Conservation (phyloP, 2,888 invertebrate species). For the Micoletzkya japonica region DNA sequence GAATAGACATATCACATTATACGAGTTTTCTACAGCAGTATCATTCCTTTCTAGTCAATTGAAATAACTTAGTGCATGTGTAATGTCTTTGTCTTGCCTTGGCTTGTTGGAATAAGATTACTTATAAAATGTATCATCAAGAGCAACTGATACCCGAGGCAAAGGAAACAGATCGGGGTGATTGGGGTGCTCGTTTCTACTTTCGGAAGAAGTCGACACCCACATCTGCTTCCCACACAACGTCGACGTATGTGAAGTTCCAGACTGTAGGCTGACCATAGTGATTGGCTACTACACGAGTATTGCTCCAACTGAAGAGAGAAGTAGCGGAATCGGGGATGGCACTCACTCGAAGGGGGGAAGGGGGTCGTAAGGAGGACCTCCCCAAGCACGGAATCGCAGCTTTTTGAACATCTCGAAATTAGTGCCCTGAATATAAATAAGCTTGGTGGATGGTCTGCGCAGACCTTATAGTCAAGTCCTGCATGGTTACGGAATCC, state of each 20-base stretch:
- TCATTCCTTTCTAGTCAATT: no score
- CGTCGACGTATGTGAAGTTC: constrained; percentile 72
- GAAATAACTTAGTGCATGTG: no score
- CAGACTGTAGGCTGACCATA: constrained; percentile 78
- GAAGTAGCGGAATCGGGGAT: background rate
- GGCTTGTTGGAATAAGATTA: no score
- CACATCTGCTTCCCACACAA: constrained; percentile 52
- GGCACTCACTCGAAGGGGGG: constrained; percentile 73
- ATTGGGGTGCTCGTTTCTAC: constrained; percentile 2
- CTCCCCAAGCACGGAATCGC: constrained; percentile 71
- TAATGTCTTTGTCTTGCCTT: no score
- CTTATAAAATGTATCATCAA: no score
- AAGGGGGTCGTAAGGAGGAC: constrained; percentile 72
- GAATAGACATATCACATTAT: no score
- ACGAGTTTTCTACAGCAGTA: no score
- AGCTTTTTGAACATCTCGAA: constrained; percentile 63
- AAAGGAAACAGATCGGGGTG: background rate
- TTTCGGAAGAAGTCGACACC: constrained; percentile 31
- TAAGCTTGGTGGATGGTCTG: background rate
- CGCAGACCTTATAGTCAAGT: constrained; percentile 73
- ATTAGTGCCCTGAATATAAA: constrained; percentile 47
- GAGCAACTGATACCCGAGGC: no score
- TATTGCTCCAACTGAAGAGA: constrained; percentile 73
- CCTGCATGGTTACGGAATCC: constrained; percentile 76
- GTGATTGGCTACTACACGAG: constrained; percentile 71